phyloP scores from a whole-genome alignment of 1,140 invertebrate species.

The Eupristina koningsbergeri region DNA sequence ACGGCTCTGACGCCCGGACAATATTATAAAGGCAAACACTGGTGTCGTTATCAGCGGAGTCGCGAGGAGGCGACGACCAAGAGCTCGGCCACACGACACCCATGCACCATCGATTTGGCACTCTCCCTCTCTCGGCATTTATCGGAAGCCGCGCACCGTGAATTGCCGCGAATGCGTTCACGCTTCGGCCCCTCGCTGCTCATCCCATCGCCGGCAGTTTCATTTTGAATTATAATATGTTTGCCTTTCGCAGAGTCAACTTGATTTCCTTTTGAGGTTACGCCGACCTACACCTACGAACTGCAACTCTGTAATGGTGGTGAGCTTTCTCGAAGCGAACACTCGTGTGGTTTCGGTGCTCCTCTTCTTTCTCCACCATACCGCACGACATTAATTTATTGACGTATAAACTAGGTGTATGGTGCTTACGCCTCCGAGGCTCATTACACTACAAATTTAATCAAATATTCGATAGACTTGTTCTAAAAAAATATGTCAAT shows the following conservation, averaged over 20 bases:
- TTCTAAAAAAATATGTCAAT: neutral
- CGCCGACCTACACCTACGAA: constrained; percentile 1
- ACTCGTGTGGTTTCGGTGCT: neutral
- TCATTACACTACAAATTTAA: neutral
- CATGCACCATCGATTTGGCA: constrained; percentile 42
- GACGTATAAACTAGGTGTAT: constrained; percentile 16
- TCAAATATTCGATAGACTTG: neutral
- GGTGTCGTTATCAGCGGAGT: constrained; percentile 56
- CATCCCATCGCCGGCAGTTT: neutral
- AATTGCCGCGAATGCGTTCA: neutral
- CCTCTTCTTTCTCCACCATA: too few relatives aligned
- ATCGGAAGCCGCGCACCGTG: neutral
- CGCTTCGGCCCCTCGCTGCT: neutral
- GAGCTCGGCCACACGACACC: constrained; percentile 32
- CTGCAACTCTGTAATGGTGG: too few relatives aligned
- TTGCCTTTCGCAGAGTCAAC: neutral
- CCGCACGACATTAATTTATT: constrained; percentile 34
- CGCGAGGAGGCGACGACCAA: constrained; percentile 17
- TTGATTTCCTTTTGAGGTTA: constrained; percentile 26
- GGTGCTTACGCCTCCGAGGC: neutral
- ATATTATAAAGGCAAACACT: constrained; percentile 66
- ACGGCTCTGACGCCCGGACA: constrained; percentile 55
- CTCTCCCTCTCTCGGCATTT: neutral
- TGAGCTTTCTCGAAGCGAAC: neutral
- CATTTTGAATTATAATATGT: constrained; percentile 32